Base-by-base conservation (phyloP, 2,113 vertebrate genomes). In the Bolborhynchus lineola region DNA sequence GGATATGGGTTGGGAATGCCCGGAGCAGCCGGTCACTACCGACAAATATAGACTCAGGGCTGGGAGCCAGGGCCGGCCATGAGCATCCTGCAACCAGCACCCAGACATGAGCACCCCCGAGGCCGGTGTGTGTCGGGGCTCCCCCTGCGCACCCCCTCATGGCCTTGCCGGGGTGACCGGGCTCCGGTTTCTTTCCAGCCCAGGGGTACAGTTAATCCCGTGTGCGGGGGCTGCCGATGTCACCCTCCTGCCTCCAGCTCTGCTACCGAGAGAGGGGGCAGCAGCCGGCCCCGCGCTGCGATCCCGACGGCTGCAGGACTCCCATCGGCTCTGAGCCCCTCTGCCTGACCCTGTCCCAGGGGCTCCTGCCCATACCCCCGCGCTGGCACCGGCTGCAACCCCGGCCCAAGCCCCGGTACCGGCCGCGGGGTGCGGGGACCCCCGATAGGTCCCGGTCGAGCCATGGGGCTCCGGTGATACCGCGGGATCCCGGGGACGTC, bases 401-500 rank as follows among this genome's bases (percentile, higher is more conserved):
- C 44, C 29, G 19, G 52, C 15, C 19, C 9, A 16, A 60, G 19
- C 37, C 6, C 63, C 24, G 29, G 11, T 10, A 63, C 12, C 7
- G 6, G 23, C 21, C 10, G 7, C 2, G 18, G 21, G 39, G 23
- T 13, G 49, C 39, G 1, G 60, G 24, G 57, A 24, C 6, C 18
- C 60, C 19, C 20, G 9, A 7, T 5, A 8, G 47, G n/a, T 47
- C 42, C 49, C 41, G 5, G 7, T 14, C 4, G 50, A 13, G 19
- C 14, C 21, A 13, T 39, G 90, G 75, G 68, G 92, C 82, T 80
- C 93, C 86, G 88, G 93, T 46, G 96, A 47, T 76, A 93, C 94
- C 92, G 88, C 95, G 98, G 98, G 98, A 98, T 98, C 98, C 98
- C 98, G 97, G 82, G 92, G 97, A 97, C 98, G 98, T 98, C 98